These are phyloP conservation scores for Oligia strigilis DNA, from an alignment of 2,888 invertebrate genomes.

Conservation along the genomic window DNA sequence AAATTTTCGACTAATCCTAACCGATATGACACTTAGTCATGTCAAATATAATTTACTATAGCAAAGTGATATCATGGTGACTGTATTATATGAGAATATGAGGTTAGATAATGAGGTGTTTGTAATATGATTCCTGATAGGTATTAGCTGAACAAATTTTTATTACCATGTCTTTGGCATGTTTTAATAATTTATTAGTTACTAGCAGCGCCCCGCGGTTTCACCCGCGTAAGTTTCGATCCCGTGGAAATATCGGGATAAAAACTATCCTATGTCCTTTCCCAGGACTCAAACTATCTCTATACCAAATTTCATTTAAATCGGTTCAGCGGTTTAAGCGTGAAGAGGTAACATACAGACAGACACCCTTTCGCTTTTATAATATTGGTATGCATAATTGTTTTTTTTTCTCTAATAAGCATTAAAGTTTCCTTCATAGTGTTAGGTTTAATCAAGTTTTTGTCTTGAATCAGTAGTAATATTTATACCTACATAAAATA, in stretches of 20 bases:
- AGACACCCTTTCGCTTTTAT: no score
- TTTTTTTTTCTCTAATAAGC: slow-evolving; percentile 12
- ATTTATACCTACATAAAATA: background rate
- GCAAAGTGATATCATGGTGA: slow-evolving; percentile 39
- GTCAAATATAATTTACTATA: slow-evolving; percentile 33
- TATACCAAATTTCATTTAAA: no score
- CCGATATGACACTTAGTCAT: slow-evolving; percentile 25
- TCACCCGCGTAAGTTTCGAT: no score
- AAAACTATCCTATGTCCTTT: no score
- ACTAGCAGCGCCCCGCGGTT: background rate
- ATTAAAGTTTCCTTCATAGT: slow-evolving; percentile 10
- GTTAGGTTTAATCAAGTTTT: slow-evolving; percentile 11
- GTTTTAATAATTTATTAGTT: slow-evolving; percentile 8
- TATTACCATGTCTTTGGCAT: slow-evolving; percentile 8
- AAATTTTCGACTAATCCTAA: slow-evolving; percentile 8
- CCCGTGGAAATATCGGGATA: no score
- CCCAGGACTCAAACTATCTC: no score
- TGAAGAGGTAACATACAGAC: no score
- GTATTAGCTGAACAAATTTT: slow-evolving; percentile 12
- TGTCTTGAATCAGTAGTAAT: background rate
- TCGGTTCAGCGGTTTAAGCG: no score
- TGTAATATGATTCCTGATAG: slow-evolving; percentile 37
- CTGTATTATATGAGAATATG: slow-evolving; percentile 12
- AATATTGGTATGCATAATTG: slow-evolving; percentile 7
- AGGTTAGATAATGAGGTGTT: slow-evolving; percentile 12